These are phyloP conservation scores for Martes martes DNA, from an alignment of 2,113 vertebrate genomes.

Conservation along the genomic window DNA sequence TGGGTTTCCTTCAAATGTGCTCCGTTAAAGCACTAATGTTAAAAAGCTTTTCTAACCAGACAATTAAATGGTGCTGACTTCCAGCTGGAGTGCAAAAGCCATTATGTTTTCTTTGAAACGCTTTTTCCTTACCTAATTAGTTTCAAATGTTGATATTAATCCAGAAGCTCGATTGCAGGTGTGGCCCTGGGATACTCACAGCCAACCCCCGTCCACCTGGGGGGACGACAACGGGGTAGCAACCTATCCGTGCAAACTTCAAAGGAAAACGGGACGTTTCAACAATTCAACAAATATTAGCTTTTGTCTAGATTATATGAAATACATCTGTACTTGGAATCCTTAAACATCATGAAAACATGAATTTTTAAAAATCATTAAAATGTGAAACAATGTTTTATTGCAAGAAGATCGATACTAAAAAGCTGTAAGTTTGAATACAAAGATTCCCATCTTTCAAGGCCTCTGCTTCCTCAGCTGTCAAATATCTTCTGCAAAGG, in stretches of 20 bases:
- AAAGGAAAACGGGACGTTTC: neutral
- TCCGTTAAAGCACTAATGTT: slow-evolving; percentile 49
- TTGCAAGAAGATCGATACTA: neutral
- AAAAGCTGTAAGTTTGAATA: neutral
- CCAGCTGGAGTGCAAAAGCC: slow-evolving; percentile 29
- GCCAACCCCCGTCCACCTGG: neutral
- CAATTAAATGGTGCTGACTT: slow-evolving; percentile 13
- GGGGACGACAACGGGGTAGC: neutral
- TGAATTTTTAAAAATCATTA: slow-evolving; percentile 19
- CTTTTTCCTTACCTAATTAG: slow-evolving; percentile 53
- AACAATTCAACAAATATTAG: neutral
- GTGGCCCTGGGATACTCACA: neutral
- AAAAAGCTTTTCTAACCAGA: slow-evolving; percentile 62
- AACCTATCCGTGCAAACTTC: neutral
- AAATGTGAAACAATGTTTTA: neutral
- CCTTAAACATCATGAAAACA: slow-evolving; percentile 28
- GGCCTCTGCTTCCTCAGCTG: neutral
- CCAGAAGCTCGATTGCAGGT: slow-evolving; percentile 31
- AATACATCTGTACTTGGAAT: neutral
- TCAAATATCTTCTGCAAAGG: neutral
- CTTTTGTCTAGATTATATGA: neutral
- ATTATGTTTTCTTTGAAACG: slow-evolving; percentile 46
- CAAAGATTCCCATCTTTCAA: neutral
- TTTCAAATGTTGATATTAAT: slow-evolving; percentile 57
- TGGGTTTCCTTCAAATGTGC: slow-evolving; percentile 39